Evolutionary conservation across 53 echinoderm and acorn worm genomes (phyloP).

Genomic region (Echinometra lucunter): DNA sequence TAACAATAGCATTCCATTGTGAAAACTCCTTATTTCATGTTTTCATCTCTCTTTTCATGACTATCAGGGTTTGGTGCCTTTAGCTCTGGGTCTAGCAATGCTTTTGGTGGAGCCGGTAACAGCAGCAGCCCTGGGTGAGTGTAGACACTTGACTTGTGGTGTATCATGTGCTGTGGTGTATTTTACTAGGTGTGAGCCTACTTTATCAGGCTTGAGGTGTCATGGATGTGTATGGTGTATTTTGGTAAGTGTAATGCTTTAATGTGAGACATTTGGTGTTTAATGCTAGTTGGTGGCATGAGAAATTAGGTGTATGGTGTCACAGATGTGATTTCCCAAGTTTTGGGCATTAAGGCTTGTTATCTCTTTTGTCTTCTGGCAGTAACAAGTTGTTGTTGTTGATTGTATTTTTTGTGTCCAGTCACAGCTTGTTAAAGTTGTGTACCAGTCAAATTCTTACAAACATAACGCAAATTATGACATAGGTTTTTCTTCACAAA

Average conservation of each 20-base stretch:
- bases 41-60: background rate
- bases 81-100: constrained; percentile 48
- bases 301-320: too few relatives aligned
- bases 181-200: background rate
- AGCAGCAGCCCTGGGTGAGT: constrained; percentile 52
- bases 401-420: too few relatives aligned
- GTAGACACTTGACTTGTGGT: background rate
- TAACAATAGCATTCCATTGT: background rate
- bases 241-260: background rate
- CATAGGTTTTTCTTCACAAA: too few relatives aligned
- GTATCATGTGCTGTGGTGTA: background rate
- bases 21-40: background rate
- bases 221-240: background rate
- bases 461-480: too few relatives aligned
- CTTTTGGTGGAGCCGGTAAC: constrained; percentile 40
- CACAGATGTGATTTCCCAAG: too few relatives aligned
- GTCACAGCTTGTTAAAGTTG: too few relatives aligned
- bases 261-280: too few relatives aligned
- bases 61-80: constrained; percentile 45
- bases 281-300: too few relatives aligned
- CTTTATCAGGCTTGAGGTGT: background rate
- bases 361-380: too few relatives aligned
- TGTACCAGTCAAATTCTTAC: too few relatives aligned
- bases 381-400: too few relatives aligned
- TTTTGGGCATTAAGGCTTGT: too few relatives aligned